Evolutionary conservation across 2,888 invertebrate genomes (phyloP), one percentile per base, ranked within the genome.

Genomic region (Operophtera brumata): DNA sequence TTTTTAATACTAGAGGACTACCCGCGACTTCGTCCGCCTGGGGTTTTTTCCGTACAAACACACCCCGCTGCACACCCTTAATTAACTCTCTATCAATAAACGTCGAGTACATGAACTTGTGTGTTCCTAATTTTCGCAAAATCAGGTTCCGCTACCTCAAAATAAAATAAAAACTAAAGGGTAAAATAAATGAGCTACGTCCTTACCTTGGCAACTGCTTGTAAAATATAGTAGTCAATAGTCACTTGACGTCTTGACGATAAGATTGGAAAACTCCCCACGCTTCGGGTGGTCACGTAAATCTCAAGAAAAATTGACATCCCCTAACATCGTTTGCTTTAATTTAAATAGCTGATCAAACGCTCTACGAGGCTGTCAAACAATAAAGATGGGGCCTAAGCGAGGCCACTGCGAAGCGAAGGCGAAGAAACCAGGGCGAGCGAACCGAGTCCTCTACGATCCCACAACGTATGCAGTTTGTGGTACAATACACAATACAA

Each of bases 301-400:
- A 76, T 64, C 69, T 73, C 66, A 70, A 73, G 70, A 75, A 81
- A 75, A 80, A 82, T 83, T 85, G 83, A 82, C 83, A 79, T 73
- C 75, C 70, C n/a, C 70, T 82, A 80, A 84, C 80, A 73, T 75
- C 70, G 77, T 82, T 79, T 76, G 64, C 67, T 69, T 74, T 84
- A 76, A 86, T 87, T 86, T 85, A 82, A 86, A 86, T 86, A 84
- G 76, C 78, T 80, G 81, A 84, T 86, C 80, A 79, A 81, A 81
- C 73, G 78, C 74, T 64, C 65, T 69, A 71, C 64, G 59, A 73
- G 72, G 74, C 73, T 78, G 81, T 84, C 84, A 80, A 77, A 77
- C 77, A 79, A 80, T 82, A 82, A 81, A 70, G 69, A 75, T 80
- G 77, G 78, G 39, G 39, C 28, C 36, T 45, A 25, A 35, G 12